Conservation (phyloP, 2,113 vertebrate species). For the Neogale vison region DNA sequence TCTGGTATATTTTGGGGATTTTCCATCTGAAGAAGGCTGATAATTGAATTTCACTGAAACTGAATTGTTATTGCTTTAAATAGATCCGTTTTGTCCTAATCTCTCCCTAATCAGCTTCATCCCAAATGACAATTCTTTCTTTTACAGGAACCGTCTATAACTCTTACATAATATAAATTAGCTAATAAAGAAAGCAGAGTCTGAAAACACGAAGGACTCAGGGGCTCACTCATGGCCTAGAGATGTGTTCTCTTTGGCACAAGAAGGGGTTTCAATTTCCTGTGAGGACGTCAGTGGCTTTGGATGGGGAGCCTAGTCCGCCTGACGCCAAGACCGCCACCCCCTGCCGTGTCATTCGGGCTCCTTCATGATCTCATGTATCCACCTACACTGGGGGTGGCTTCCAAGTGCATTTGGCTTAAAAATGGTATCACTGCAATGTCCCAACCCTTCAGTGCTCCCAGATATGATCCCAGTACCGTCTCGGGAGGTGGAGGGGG, state of each 20-base stretch:
- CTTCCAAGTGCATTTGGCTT: not conserved
- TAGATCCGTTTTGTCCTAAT: not conserved
- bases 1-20: not conserved
- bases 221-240: rapidly evolving
- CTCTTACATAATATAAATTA: not conserved
- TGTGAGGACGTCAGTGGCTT: not conserved
- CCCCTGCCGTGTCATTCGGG: rapidly evolving
- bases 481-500: too few relatives aligned
- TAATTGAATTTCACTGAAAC: not conserved
- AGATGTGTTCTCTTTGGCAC: not conserved
- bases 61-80: not conserved
- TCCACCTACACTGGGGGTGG: rapidly evolving
- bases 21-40: not conserved
- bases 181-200: not conserved
- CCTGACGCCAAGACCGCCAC: rapidly evolving
- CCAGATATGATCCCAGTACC: rapidly evolving
- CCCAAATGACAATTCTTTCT: not conserved
- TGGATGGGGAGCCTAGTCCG: rapidly evolving
- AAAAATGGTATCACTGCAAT: rapidly evolving
- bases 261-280: not conserved
- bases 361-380: rapidly evolving
- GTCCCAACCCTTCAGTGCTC: rapidly evolving
- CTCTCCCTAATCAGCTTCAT: not conserved
- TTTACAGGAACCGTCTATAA: not conserved
- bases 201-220: not conserved